Evolutionary conservation across 2,797 vertebrate genomes (phyloP).

Genomic region (Centroberyx gerrardi): DNA sequence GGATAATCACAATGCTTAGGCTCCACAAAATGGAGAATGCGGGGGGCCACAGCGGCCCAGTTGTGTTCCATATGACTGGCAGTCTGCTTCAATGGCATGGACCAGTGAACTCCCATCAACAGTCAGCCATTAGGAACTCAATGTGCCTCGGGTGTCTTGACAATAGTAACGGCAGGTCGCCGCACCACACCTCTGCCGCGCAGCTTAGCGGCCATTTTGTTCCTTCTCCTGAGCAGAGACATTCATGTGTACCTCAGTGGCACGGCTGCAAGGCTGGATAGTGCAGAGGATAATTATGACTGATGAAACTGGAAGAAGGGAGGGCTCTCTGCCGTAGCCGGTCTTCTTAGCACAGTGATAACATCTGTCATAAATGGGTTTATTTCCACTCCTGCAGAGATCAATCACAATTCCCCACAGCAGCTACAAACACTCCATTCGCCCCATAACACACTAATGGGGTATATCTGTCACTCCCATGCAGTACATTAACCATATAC

Average conservation of each 20-base stretch:
- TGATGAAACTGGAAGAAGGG: constrained; percentile 18
- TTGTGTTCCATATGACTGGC: neutral
- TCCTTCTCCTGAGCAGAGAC: neutral
- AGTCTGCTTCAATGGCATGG: neutral
- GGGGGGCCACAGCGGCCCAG: neutral
- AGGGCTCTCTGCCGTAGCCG: constrained; percentile 4
- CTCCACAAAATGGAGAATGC: constrained; percentile 30
- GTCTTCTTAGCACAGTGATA: constrained; percentile 15
- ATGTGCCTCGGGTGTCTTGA: neutral
- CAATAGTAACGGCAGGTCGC: neutral
- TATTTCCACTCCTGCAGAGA: constrained; percentile 17
- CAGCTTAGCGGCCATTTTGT: constrained; percentile 24
- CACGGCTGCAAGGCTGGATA: neutral
- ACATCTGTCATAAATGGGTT: constrained; percentile 25
- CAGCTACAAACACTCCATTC: constrained; percentile 18
- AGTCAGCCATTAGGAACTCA: neutral
- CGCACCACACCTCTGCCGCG: neutral
- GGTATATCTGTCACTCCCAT: constrained; percentile 24
- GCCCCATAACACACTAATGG: constrained; percentile 11
- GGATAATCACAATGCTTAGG: constrained; percentile 24
- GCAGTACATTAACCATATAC: neutral
- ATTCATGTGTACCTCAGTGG: neutral
- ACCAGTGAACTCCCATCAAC: neutral
- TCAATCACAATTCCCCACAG: constrained; percentile 9
- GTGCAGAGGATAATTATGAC: neutral